Percentiles rank a stretch among this genome's conserved stretches.
Evolutionary conservation across 2,797 vertebrate species (phyloP).

Genomic region (Onychomys leucogaster): DNA sequence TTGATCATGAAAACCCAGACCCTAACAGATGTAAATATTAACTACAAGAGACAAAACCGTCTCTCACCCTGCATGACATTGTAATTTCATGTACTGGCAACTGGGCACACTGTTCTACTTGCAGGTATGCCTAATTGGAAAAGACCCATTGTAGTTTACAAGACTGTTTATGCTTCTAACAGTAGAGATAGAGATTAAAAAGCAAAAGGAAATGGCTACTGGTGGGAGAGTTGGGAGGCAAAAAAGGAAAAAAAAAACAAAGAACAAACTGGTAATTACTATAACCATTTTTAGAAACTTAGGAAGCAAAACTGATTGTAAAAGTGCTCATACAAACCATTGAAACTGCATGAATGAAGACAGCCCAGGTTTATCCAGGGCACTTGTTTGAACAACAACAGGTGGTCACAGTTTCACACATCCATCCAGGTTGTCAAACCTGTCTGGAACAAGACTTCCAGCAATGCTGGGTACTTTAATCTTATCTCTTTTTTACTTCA

Average conservation of each 20-base stretch:
- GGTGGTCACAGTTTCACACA: background rate
- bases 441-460: background rate
- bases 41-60: background rate
- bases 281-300: background rate
- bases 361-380: background rate
- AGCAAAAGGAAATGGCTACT: background rate
- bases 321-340: background rate
- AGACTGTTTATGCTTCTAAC: background rate
- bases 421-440: background rate
- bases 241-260: background rate
- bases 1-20: background rate
- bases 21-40: background rate
- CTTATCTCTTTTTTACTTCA: background rate
- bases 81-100: background rate
- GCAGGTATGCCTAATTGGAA: background rate
- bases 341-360: background rate
- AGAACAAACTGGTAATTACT: background rate
- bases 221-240: background rate
- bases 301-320: background rate
- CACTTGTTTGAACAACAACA: background rate
- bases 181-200: background rate
- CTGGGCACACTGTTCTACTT: background rate
- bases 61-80: background rate
- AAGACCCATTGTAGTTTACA: background rate
- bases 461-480: constrained; percentile 9